Base-by-base conservation (phyloP, 2,888 invertebrate species). In the Apoda limacodes region DNA sequence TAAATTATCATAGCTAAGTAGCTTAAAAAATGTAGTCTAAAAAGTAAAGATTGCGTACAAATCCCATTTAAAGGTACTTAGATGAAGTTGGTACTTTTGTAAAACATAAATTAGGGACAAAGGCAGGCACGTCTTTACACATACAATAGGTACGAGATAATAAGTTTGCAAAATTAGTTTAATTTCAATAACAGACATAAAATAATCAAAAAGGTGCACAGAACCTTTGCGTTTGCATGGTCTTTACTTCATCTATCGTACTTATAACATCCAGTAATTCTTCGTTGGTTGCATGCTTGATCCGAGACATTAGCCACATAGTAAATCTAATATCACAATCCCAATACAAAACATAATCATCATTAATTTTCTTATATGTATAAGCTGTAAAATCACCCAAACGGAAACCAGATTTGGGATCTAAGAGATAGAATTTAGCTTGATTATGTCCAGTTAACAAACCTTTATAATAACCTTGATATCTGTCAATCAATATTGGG, bases 301-400 rank as follows among this genome's bases (percentile, higher is more conserved):
- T 31, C 11, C 35, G 34, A 5, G 37, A 33, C n/a, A 37, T 9
- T 9, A 40, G 22, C 33, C 27, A 32, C 11, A 21, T 32, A 3
- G 11, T 25, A 4, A 21, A 28, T 6, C 30, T 15, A 13, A 34
- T 7, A 0, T 22, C 21, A 22, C 40, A 38, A 4, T 25, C 13
- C 2, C 30, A 21, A 4, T 17, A 34, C 5, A 38, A 19, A 13
- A 41, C 20, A 11, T 30, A 41, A 7, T 39, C 36, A 6, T 39
- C 29, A 13, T 30, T 36, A 7, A 39, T 12, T 9, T 28, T 35
- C 21, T 10, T 15, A 22, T 35, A 39, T 4, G 35, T 35, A 7
- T 10, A 12, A 2, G 25, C 30, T 6, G 23, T 28, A 21, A 31
- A 28, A 1, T 2, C 1, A 3, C 22, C 9, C 10, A 28, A 12